Percentiles rank a stretch among this genome's conserved stretches.
phyloP scores from a whole-genome alignment of 2,113 vertebrate species.

The Crotophaga sulcirostris region DNA sequence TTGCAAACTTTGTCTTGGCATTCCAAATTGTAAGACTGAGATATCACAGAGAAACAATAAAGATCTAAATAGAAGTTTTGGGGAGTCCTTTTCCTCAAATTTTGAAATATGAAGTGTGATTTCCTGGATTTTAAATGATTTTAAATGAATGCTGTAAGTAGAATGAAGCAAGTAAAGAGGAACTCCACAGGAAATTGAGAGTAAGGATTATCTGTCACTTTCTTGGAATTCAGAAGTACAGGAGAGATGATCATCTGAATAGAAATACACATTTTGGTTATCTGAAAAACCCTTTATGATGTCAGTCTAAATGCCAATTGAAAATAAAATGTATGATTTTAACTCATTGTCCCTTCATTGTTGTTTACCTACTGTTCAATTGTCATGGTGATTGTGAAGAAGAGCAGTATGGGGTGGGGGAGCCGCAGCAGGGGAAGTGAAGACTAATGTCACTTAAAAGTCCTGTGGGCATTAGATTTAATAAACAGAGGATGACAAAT shows the following conservation, averaged over 20 bases:
- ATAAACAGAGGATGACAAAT: not conserved
- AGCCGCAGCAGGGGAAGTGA: not conserved
- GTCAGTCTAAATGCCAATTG: not conserved
- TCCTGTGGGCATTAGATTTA: not conserved
- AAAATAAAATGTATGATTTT: constrained; percentile 38
- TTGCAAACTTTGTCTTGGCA: not conserved
- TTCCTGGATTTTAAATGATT: not conserved
- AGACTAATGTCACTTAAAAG: not conserved
- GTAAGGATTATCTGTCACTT: not conserved
- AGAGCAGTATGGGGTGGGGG: not conserved
- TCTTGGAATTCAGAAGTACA: not conserved
- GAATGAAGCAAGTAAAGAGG: not conserved
- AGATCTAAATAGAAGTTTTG: not conserved
- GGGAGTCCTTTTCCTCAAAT: not conserved
- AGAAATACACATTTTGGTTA: constrained; percentile 9
- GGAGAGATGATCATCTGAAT: not conserved
- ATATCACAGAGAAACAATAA: not conserved
- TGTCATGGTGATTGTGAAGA: not conserved
- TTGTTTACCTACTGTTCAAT: not conserved
- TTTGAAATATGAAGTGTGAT: not conserved
- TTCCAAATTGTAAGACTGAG: not conserved
- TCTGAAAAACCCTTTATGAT: not conserved
- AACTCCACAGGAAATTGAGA: not conserved
- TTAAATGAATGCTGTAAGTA: not conserved
- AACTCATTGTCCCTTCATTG: not conserved